Evolutionary conservation across 2,888 invertebrate genomes (phyloP).

Genomic region (Brenthis ino): DNA sequence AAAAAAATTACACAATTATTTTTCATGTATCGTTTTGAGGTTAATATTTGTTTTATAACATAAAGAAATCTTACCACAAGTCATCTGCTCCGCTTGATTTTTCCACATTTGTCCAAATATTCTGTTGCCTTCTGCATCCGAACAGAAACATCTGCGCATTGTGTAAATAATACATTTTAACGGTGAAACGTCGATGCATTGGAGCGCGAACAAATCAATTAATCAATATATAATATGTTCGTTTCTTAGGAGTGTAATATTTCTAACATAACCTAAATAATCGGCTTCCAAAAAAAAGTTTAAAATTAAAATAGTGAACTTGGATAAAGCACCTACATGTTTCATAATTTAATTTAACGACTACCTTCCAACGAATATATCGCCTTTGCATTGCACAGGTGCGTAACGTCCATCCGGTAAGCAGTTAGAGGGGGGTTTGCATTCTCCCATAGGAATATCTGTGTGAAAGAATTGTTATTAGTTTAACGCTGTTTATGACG

Average conservation of each 20-base stretch:
- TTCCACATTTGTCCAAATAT: slow-evolving; percentile 86
- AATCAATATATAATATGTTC: slow-evolving; percentile 1
- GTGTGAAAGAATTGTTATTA: neutral
- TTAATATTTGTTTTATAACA: slow-evolving; percentile 8
- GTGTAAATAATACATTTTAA: slow-evolving; percentile 42
- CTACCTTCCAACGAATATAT: slow-evolving; percentile 80
- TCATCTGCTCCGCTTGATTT: slow-evolving; percentile 82
- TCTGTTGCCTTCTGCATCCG: slow-evolving; percentile 80
- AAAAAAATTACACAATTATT: neutral
- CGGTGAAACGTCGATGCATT: slow-evolving; percentile 32
- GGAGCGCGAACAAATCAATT: slow-evolving; percentile 20
- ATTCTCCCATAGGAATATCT: slow-evolving; percentile 23
- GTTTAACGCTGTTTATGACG: neutral
- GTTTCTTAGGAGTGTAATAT: neutral
- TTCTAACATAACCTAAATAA: neutral
- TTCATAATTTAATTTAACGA: no score
- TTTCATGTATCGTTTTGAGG: slow-evolving; percentile 20
- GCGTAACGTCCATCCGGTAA: slow-evolving; percentile 81
- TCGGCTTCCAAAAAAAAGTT: no score
- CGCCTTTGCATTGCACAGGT: slow-evolving; percentile 86
- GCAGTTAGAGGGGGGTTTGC: slow-evolving; percentile 63
- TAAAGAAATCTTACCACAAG: slow-evolving; percentile 80
- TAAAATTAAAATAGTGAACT: no score
- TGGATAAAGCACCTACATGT: no score
- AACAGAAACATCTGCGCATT: slow-evolving; percentile 84